Evolutionary conservation across 2,797 vertebrate genomes (phyloP).

Genomic region (Sus cebifrons): DNA sequence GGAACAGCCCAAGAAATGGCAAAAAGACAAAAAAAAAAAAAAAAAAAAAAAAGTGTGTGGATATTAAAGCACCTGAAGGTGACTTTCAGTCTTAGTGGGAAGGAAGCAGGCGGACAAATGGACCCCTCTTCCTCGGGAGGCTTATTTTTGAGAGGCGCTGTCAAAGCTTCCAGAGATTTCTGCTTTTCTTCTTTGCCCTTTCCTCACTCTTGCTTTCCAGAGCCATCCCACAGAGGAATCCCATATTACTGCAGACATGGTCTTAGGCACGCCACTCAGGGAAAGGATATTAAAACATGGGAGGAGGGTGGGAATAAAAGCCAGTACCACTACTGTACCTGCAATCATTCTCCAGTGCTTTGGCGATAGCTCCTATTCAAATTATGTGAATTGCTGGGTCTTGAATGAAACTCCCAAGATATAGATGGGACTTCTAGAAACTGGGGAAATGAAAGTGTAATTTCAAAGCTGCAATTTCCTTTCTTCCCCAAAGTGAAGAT

Average conservation of each 20-base stretch:
- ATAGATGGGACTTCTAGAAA: not conserved
- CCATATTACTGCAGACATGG: not conserved
- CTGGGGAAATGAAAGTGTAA: not conserved
- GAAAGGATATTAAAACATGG: not conserved
- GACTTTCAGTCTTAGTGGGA: not conserved
- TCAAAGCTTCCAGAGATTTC: not conserved
- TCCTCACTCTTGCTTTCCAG: not conserved
- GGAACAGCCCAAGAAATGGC: too few species aligned
- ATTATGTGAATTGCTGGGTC: not conserved
- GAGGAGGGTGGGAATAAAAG: not conserved
- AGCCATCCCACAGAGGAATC: not conserved
- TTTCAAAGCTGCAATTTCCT: not conserved
- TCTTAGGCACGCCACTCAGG: not conserved
- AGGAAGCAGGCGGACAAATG: not conserved
- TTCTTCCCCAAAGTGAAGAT: not conserved
- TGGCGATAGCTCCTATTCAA: not conserved
- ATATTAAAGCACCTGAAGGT: not conserved
- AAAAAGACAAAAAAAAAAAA: too few species aligned
- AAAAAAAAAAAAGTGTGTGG: too few species aligned
- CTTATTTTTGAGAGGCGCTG: not conserved
- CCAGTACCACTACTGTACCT: not conserved
- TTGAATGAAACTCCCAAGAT: not conserved
- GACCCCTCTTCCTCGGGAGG: fast-evolving
- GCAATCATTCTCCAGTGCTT: not conserved
- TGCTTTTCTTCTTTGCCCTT: not conserved